phyloP scores from a whole-genome alignment of 2,888 invertebrate genomes.

The Pammene fasciana region DNA sequence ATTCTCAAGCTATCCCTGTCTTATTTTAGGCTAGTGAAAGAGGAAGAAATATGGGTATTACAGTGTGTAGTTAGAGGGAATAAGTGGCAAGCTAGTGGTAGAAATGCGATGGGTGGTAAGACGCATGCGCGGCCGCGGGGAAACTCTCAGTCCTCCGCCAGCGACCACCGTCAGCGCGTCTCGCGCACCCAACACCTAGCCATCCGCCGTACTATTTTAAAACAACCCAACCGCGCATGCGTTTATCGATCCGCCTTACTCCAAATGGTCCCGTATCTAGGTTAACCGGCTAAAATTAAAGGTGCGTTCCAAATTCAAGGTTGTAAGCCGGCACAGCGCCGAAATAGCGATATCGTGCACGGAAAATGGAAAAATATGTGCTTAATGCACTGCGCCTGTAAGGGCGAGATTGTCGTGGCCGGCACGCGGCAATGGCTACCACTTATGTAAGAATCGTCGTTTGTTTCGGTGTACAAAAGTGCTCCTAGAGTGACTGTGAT shows the following conservation, averaged over 20 bases:
- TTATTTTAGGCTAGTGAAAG: constrained; percentile 44
- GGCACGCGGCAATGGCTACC: constrained; percentile 67
- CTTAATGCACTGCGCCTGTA: constrained; percentile 63
- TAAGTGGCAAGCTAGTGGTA: constrained; percentile 44
- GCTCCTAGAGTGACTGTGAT: constrained; percentile 55
- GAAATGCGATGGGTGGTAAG: constrained; percentile 47
- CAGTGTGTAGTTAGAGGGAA: constrained; percentile 56
- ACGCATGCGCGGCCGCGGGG: constrained; percentile 48
- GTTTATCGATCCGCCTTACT: constrained; percentile 74
- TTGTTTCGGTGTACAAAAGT: constrained; percentile 56
- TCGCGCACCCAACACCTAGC: constrained; percentile 57
- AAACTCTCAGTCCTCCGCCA: constrained; percentile 62
- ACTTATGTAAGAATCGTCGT: constrained; percentile 79
- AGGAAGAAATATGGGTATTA: constrained; percentile 37
- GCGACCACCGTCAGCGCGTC: constrained; percentile 57
- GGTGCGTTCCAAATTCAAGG: constrained; percentile 82
- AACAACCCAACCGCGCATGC: constrained; percentile 72
- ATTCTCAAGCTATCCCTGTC: constrained; percentile 28
- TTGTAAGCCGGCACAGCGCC: constrained; percentile 79
- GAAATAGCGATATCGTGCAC: constrained; percentile 74
- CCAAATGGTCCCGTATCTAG: constrained; percentile 78
- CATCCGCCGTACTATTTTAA: constrained; percentile 65
- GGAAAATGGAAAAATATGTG: constrained; percentile 69
- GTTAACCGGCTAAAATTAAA: constrained; percentile 83
- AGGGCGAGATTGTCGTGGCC: constrained; percentile 68